These are phyloP conservation scores for Campylomormyrus tamandua DNA, from an alignment of 2,113 vertebrate genomes.

Conservation along the genomic window DNA sequence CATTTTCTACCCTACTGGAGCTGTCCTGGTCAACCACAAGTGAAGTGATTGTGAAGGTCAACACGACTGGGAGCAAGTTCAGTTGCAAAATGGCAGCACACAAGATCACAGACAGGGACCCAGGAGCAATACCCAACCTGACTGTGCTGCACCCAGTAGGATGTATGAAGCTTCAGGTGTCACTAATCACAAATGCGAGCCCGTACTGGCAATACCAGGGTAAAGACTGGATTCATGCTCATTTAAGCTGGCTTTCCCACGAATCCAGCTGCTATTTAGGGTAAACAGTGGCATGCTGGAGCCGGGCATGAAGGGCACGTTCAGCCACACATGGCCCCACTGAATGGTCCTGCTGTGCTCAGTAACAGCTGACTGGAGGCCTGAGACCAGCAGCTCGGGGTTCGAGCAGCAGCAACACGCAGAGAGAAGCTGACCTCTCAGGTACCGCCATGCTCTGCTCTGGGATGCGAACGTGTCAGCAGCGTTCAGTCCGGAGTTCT, in stretches of 20 bases:
- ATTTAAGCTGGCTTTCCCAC: not conserved
- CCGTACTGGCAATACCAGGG: not conserved
- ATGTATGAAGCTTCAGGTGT: not conserved
- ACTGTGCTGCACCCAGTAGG: not conserved
- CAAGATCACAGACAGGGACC: not conserved
- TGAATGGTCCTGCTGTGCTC: not conserved
- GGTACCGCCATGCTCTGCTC: not conserved
- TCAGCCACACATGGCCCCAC: not conserved
- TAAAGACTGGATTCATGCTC: not conserved
- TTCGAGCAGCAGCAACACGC: not conserved
- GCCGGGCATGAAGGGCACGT: not conserved
- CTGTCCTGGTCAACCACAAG: not conserved
- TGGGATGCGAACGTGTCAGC: not conserved
- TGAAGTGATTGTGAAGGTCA: not conserved
- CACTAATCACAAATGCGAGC: not conserved
- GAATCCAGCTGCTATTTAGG: not conserved
- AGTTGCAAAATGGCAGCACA: not conserved
- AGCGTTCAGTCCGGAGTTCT: not conserved
- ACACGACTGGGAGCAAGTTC: not conserved
- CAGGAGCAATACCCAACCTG: not conserved
- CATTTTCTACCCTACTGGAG: not conserved
- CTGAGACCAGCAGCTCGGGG: not conserved
- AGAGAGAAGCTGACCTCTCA: not conserved
- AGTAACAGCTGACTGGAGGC: not conserved
- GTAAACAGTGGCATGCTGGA: not conserved